Conservation (phyloP, 2,113 vertebrate genomes). For the Arenaria interpres region DNA sequence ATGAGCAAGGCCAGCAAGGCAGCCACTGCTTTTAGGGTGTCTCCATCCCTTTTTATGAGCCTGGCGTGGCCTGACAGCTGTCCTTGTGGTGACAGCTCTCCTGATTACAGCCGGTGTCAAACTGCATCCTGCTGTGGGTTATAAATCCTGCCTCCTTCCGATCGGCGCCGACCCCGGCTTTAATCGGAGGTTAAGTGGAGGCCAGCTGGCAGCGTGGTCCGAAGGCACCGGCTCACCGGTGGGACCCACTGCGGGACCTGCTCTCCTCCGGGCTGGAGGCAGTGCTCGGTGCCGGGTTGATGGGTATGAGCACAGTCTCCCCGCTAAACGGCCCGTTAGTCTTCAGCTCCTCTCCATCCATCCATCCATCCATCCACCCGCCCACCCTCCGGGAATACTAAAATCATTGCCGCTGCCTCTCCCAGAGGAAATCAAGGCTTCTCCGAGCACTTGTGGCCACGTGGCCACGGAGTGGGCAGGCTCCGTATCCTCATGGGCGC, state of each 20-base stretch:
- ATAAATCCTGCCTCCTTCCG: constrained; percentile 79
- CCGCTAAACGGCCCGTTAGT: constrained; percentile 43
- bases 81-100: constrained; percentile 81
- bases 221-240: not conserved
- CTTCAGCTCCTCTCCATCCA: constrained; percentile 9
- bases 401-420: constrained; percentile 73
- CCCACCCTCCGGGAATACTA: constrained; percentile 43
- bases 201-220: not conserved
- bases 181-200: constrained; percentile 75
- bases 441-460: constrained; percentile 74
- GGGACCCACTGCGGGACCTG: not conserved
- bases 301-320: not conserved
- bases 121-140: constrained; percentile 69
- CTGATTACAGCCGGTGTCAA: constrained; percentile 79
- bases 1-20: not conserved
- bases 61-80: constrained; percentile 74
- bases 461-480: constrained; percentile 80
- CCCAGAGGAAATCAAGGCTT: constrained; percentile 97
- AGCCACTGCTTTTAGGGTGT: constrained; percentile 58
- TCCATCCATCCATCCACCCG: not conserved
- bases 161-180: constrained; percentile 62
- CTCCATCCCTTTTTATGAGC: constrained; percentile 74
- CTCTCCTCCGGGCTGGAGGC: not conserved
- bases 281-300: not conserved
- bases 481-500: constrained; percentile 81